Evolutionary conservation across 2,888 invertebrate species (phyloP).

Genomic region (Hofmannophila pseudospretella): DNA sequence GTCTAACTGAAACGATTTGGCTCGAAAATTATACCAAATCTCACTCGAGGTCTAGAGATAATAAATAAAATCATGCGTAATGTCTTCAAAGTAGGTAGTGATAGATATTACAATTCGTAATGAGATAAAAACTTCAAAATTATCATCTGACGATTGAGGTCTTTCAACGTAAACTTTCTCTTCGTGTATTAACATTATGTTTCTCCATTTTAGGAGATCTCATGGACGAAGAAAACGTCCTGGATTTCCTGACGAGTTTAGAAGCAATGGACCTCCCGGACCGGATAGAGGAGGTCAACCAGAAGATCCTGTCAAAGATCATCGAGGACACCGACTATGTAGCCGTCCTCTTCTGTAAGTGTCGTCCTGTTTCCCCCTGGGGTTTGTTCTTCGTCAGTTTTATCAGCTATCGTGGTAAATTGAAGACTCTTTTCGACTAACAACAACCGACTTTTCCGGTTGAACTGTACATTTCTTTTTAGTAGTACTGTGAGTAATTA

Average conservation of each 20-base stretch:
- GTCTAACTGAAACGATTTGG: no score
- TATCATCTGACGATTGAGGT: no score
- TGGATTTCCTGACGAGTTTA: constrained; percentile 95
- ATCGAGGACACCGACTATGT: constrained; percentile 95
- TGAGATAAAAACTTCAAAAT: no score
- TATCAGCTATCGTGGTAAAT: constrained; percentile 60
- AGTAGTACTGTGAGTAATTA: no score
- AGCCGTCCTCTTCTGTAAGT: constrained; percentile 96
- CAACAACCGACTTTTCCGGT: constrained; percentile 44
- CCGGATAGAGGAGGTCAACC: constrained; percentile 96
- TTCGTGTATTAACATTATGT: no score
- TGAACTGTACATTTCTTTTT: constrained; percentile 26
- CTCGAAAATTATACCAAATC: no score
- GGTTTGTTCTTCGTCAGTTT: constrained; percentile 49
- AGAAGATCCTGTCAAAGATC: constrained; percentile 92
- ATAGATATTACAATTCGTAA: no score
- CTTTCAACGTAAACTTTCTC: no score
- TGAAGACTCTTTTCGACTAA: constrained; percentile 62
- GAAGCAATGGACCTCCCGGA: constrained; percentile 97
- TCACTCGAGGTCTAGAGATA: no score
- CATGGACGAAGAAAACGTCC: constrained; percentile 95
- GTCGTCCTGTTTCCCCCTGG: constrained; percentile 30
- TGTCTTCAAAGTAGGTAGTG: no score
- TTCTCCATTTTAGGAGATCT: constrained; percentile 93
- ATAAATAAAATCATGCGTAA: no score